A percentile compares a stretch with the other conserved stretches of the same genome.
These are phyloP conservation scores for Rhinopithecus roxellana DNA, from an alignment of 2,113 vertebrate genomes.

Conservation along the genomic window DNA sequence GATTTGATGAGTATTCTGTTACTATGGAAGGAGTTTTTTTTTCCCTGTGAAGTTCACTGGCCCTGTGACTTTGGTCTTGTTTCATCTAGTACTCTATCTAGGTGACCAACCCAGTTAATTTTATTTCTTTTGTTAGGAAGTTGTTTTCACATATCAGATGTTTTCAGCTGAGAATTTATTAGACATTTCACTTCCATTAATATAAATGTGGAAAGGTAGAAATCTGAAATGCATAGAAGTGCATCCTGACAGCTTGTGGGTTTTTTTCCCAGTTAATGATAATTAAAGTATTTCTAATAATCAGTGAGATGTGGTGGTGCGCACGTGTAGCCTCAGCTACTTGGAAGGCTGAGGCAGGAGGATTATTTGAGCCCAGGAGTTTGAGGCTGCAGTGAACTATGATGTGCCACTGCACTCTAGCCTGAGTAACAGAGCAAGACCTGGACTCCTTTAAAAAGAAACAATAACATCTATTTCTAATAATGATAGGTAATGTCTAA, in stretches of 20 bases:
- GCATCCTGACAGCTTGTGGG: neutral
- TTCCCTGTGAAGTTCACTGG: neutral
- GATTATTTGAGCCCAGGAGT: too few relatives aligned
- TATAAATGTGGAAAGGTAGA: neutral
- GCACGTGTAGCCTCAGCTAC: too few relatives aligned
- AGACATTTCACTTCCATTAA: neutral
- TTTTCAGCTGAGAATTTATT: neutral
- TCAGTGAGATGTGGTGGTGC: too few relatives aligned
- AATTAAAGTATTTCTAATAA: too few relatives aligned
- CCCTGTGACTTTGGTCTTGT: neutral
- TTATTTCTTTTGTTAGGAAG: neutral
- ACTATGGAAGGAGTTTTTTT: neutral
- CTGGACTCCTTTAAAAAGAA: too few relatives aligned
- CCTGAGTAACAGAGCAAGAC: too few relatives aligned
- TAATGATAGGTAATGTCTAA: too few relatives aligned
- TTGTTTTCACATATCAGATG: neutral
- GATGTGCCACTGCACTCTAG: too few relatives aligned
- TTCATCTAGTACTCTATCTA: neutral
- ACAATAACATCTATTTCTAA: too few relatives aligned
- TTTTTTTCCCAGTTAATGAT: neutral
- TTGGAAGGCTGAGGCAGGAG: too few relatives aligned
- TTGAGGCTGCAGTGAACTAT: too few relatives aligned
- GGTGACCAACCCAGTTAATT: neutral
- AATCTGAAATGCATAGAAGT: neutral
- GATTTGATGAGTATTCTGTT: neutral